Base-by-base conservation (phyloP, 2,888 invertebrate species). In the Pediacus dermestoides region DNA sequence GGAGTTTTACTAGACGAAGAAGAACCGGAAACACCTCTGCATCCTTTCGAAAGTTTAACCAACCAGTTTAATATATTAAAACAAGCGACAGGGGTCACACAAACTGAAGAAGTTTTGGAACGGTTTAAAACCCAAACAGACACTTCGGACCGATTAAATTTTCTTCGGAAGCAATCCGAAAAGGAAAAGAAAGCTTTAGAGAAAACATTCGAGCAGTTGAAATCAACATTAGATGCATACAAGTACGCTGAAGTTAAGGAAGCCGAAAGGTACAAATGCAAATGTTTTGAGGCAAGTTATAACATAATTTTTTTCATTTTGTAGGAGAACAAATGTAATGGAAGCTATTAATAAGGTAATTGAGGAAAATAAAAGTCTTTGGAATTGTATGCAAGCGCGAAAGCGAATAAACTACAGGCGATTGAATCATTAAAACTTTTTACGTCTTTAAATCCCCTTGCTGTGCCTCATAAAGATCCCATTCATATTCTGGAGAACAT, bases 221-320 rank as follows among this genome's bases (percentile, higher is more conserved):
- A 77, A 44, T 74, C 74, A 0, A 84, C 87, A 59, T 69, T 88
- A 34, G 88, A 89, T 55, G 77, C 80, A 2, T 82, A 81, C 44
- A 88, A 86, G 64, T 89, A 84, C 63, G 81, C 85, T 0, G 86
- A 88, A 50, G 83, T 82, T 7, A 85, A 85, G 64, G 86, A 87
- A 55, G 81, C 81, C 42, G 87, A 88, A 70, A 81, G 83, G 88
- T 88, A 68, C 72, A 78, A 15, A 9, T 13, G 6, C 4, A 13
- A 7, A 32, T 16, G 25, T 27, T 38, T 40, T 42, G 39, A 14
- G 16, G 31, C 39, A 4, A 18, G 10, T 33, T 39, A 38, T 31
- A 37, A 9, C 9, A 6, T 26, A 26, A 6, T 6, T 26, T 21
- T 28, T 34, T 28, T 32, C 34, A 34, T 43, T 25, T 63, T 68